These are phyloP conservation scores for Halocaridina rubra DNA, from an alignment of 2,888 invertebrate genomes.

Conservation along the genomic window DNA sequence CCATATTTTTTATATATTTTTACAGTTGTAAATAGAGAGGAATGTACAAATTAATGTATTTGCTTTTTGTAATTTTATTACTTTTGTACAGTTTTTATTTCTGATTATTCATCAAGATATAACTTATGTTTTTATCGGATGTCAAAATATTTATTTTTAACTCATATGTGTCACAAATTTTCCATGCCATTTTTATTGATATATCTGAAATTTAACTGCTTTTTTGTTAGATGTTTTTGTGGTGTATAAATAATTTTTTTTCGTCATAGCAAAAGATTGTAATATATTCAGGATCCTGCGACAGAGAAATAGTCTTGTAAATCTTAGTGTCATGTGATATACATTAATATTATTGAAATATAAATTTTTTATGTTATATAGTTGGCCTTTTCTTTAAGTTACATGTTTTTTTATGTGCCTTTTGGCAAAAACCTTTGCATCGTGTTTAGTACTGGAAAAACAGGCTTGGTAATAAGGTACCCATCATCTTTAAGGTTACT, in stretches of 20 bases:
- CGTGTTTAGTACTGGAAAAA: background rate
- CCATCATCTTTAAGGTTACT: background rate
- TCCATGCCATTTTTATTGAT: slow-evolving; percentile 29
- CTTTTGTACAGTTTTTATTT: slow-evolving; percentile 54
- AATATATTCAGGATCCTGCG: slow-evolving; percentile 40
- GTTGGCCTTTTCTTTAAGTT: slow-evolving; percentile 17
- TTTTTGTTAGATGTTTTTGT: slow-evolving; percentile 37
- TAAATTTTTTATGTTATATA: slow-evolving; percentile 61
- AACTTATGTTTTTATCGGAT: slow-evolving; percentile 36
- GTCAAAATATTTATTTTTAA: slow-evolving; percentile 33
- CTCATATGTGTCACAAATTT: slow-evolving; percentile 41
- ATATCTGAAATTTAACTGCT: slow-evolving; percentile 29
- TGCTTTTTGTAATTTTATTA: slow-evolving; percentile 57
- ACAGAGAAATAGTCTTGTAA: slow-evolving; percentile 59
- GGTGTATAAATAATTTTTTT: slow-evolving; percentile 18
- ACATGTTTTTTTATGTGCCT: background rate
- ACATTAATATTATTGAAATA: slow-evolving; percentile 60
- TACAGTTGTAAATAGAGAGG: slow-evolving; percentile 56
- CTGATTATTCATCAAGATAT: slow-evolving; percentile 41
- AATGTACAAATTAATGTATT: slow-evolving; percentile 60
- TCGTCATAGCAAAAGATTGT: slow-evolving; percentile 37
- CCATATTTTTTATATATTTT: slow-evolving; percentile 56
- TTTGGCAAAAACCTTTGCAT: background rate
- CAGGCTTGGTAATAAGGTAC: background rate
- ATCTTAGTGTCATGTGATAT: slow-evolving; percentile 60